Conservation (phyloP, 2,113 vertebrate species). For the Sarotherodon lohbergeri region DNA sequence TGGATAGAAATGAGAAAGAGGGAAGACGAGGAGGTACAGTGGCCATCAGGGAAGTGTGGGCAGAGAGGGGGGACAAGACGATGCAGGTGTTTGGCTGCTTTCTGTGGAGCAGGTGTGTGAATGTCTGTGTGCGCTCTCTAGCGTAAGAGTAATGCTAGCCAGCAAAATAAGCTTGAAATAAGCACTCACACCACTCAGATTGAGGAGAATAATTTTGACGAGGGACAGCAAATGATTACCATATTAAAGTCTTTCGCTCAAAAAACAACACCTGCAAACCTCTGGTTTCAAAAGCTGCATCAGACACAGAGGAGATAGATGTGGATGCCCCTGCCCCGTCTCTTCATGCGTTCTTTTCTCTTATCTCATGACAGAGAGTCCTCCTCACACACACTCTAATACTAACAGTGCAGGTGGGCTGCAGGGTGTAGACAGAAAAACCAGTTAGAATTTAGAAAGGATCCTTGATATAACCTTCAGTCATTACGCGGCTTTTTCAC, state of each 20-base stretch:
- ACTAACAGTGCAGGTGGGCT: constrained; percentile 52
- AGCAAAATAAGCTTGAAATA: constrained; percentile 52
- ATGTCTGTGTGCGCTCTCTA: neutral
- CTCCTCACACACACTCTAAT: neutral
- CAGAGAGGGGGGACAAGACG: constrained; percentile 36
- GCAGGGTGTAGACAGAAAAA: neutral
- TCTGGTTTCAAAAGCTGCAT: constrained; percentile 8
- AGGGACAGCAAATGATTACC: constrained; percentile 62
- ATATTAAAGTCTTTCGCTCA: constrained; percentile 48
- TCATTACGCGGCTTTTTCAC: neutral
- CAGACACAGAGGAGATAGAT: constrained; percentile 26
- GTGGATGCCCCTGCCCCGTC: neutral
- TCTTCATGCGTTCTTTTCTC: neutral
- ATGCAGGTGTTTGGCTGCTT: constrained; percentile 72
- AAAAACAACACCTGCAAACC: constrained; percentile 64
- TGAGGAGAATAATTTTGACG: constrained; percentile 59
- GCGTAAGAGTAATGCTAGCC: constrained; percentile 19
- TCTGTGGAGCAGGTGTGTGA: constrained; percentile 58
- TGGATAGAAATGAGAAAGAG: constrained; percentile 51
- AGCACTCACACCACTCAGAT: constrained; percentile 45
- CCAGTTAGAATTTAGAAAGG: neutral
- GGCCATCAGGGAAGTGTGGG: constrained; percentile 45
- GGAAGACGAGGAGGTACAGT: constrained; percentile 6
- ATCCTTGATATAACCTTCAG: neutral
- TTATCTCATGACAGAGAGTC: neutral